Evolutionary conservation across 2,888 invertebrate species (phyloP).

Genomic region (Eupelmus urozonus): DNA sequence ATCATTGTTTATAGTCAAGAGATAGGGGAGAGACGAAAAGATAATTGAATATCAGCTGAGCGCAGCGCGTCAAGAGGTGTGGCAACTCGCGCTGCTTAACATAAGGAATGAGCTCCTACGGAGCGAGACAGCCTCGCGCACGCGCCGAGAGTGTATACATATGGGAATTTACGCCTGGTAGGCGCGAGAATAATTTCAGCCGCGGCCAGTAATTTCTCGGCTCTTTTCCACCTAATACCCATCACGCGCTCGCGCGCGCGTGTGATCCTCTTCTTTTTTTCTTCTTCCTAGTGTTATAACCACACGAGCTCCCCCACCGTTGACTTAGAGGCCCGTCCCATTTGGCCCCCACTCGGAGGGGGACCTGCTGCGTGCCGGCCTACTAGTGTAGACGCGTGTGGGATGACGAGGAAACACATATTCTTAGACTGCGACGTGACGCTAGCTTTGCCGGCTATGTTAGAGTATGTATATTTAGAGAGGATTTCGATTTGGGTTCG

Average conservation of each 20-base stretch:
- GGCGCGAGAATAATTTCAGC: neutral
- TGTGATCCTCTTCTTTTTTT: too few relatives aligned
- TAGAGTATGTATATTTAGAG: too few relatives aligned
- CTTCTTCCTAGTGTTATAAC: too few relatives aligned
- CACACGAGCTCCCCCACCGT: neutral
- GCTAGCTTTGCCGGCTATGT: too few relatives aligned
- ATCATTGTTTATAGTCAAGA: conserved; percentile 1
- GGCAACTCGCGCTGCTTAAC: conserved; percentile 15
- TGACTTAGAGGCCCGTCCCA: conserved; percentile 21
- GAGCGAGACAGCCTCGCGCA: neutral
- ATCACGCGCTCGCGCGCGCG: too few relatives aligned
- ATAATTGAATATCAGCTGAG: conserved; percentile 19
- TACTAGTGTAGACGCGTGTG: too few relatives aligned
- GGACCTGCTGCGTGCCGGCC: neutral
- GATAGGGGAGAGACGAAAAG: neutral
- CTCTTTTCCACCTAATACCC: neutral
- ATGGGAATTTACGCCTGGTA: neutral
- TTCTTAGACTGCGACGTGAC: too few relatives aligned
- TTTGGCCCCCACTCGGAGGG: neutral
- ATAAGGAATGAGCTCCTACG: conserved; percentile 10
- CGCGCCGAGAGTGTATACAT: neutral
- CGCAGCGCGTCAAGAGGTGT: conserved; percentile 1
- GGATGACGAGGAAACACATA: too few relatives aligned
- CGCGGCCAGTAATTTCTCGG: neutral
- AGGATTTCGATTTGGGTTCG: too few relatives aligned